Percentiles rank a stretch among this genome's conserved stretches.
These are phyloP conservation scores for Dromiciops gliroides DNA, from an alignment of 2,113 vertebrate species.

Conservation along the genomic window DNA sequence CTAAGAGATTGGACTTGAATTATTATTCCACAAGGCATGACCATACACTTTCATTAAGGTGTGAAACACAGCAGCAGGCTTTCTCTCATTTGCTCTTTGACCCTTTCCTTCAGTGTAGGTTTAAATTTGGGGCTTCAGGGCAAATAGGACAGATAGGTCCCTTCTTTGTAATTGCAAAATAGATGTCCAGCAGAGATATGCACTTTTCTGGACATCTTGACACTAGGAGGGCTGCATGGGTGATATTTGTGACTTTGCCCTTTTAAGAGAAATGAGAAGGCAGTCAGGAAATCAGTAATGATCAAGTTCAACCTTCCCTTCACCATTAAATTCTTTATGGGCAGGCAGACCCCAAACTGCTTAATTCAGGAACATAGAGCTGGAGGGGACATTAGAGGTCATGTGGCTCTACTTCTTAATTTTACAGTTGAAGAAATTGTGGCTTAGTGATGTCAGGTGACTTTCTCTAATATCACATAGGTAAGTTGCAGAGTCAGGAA, in stretches of 20 bases:
- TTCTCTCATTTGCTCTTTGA: no score
- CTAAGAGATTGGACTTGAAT: neutral
- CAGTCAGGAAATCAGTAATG: neutral
- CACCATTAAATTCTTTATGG: neutral
- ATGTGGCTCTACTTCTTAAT: neutral
- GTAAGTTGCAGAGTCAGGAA: neutral
- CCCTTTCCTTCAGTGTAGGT: neutral
- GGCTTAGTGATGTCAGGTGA: neutral
- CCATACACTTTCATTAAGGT: neutral
- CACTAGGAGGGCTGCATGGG: neutral
- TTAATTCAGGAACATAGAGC: neutral
- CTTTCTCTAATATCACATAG: neutral
- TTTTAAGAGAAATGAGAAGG: constrained; percentile 25
- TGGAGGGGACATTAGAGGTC: neutral
- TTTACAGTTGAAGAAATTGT: neutral
- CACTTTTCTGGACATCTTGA: neutral
- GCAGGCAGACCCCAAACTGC: neutral
- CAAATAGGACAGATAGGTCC: neutral
- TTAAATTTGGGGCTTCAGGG: neutral
- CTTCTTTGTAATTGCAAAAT: neutral
- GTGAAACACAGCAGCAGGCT: neutral
- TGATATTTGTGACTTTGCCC: neutral
- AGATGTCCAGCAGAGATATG: neutral
- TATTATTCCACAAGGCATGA: neutral
- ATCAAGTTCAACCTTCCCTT: neutral